Base-by-base conservation (phyloP, 2,797 vertebrate genomes). In the Nasua narica region DNA sequence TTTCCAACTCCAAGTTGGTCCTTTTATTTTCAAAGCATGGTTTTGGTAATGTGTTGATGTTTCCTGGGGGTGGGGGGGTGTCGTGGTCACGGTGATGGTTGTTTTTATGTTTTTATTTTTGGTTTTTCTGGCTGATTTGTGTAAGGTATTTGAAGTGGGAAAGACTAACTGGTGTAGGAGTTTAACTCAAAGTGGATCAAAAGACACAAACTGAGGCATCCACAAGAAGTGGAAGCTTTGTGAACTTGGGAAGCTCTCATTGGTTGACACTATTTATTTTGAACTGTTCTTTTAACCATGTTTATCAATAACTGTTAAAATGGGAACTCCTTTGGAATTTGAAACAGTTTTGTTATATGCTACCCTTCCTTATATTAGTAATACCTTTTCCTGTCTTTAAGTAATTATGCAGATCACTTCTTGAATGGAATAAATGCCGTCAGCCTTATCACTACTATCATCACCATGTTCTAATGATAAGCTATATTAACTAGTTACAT, bases 141-240 rank as follows among this genome's bases (percentile, higher is more conserved):
- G 14, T 77, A 95, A 52, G 62, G 16, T 87, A 37, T 95, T 95
- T 94, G 85, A 94, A 91, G 62, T 76, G 78, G 72, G 14, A 78
- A 91, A 81, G 35, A 65, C 67, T 82, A 88, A 74, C 32, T 56
- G 11, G 27, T 43, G 8, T 65, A 40, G 54, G 50, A 89, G n/a
- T 50, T 87, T 87, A 90, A 78, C 6, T 40, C 16, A 6, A 3
- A 43, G 93, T 58, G 76, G 52, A 43, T 93, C 52, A 46, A 78
- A 56, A 69, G 56, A 60, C 23, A 48, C 10, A 74, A 87, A 88
- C 37, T 25, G 67, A 79, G 2, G 8, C 6, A 16, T 35, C 56
- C 14, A 23, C 23, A 48, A 60, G 81, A 79, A 60, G n/a, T 13
- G 5, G 92, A 65, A 54, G 2, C 14, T 58, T 77, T 54, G 65